These are phyloP conservation scores for pig (Sus scrofa) DNA, from an alignment of 2,113 vertebrate species.

Conservation along the genomic window T2T-Sscrofa CM000826.6:43603001-43603500, in stretches of 20 bases:
- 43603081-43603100: conserved; percentile 32
- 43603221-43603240: too few species aligned
- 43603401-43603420: too few species aligned
- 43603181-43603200: not conserved
- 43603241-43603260: too few species aligned
- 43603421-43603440: too few species aligned
- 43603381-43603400: too few species aligned
- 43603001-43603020: not conserved
- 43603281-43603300: too few species aligned
- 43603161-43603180: not conserved
- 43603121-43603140: not conserved
- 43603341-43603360: too few species aligned
- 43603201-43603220: too few species aligned
- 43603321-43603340: too few species aligned
- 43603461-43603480: not conserved
- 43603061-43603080: not conserved
- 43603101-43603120: not conserved
- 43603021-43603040: not conserved
- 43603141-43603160: not conserved
- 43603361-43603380: too few species aligned
- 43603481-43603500: not conserved
- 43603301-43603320: too few species aligned
- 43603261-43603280: too few species aligned
- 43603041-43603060: not conserved
- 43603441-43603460: not conserved